Conservation (phyloP, 1,140 invertebrate genomes). For the Eubasilissa regina region DNA sequence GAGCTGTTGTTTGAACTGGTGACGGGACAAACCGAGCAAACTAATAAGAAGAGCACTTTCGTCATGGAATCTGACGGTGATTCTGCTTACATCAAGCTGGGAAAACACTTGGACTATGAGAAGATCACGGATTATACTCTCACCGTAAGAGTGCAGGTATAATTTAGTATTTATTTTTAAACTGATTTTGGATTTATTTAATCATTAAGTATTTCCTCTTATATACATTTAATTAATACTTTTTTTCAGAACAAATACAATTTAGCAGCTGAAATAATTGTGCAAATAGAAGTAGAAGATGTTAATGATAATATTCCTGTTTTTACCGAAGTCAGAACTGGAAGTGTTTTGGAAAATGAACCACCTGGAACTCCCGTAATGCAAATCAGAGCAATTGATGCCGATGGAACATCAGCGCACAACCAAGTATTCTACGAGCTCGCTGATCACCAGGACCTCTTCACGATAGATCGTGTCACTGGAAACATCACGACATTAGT, state of each 20-base stretch:
- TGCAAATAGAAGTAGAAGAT: constrained; percentile 85
- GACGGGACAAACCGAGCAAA: constrained; percentile 85
- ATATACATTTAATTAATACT: not conserved
- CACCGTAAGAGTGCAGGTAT: constrained; percentile 81
- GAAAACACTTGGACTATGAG: constrained; percentile 86
- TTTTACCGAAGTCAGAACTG: constrained; percentile 84
- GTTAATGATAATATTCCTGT: constrained; percentile 92
- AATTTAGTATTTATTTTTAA: not conserved
- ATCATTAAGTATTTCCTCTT: no score
- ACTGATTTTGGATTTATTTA: not conserved
- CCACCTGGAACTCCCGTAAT: constrained; percentile 85
- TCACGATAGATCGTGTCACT: constrained; percentile 85
- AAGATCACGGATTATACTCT: constrained; percentile 86
- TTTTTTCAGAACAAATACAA: constrained; percentile 82
- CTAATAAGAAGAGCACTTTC: constrained; percentile 86
- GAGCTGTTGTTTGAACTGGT: constrained; percentile 86
- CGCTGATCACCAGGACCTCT: constrained; percentile 79
- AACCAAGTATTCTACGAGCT: constrained; percentile 85
- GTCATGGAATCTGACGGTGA: constrained; percentile 80
- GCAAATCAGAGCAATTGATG: constrained; percentile 89
- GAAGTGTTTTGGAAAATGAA: constrained; percentile 89
- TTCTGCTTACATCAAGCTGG: constrained; percentile 81
- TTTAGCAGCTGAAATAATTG: constrained; percentile 82
- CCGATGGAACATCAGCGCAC: constrained; percentile 86
- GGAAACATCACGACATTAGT: constrained; percentile 87